Conservation (phyloP, 2,888 invertebrate species). For the Apamea sordens region DNA sequence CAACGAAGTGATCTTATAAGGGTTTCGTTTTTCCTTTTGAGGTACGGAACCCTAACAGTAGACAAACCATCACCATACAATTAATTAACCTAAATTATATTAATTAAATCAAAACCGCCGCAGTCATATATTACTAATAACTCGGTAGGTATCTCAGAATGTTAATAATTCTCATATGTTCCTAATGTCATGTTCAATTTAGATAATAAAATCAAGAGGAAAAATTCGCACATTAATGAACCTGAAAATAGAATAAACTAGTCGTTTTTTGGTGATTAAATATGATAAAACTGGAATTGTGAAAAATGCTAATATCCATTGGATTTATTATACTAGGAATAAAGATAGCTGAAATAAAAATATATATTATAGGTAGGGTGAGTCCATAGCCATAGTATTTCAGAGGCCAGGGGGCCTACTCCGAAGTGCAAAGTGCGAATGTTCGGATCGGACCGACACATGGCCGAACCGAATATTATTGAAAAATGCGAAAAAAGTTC, state of each 20-base stretch:
- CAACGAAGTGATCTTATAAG: too few relatives aligned
- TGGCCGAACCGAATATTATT: too few relatives aligned
- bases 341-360: not conserved
- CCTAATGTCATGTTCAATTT: slow-evolving; percentile 28
- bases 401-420: too few relatives aligned
- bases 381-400: not conserved
- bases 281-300: slow-evolving; percentile 36
- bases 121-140: slow-evolving; percentile 7
- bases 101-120: not conserved
- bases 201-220: slow-evolving; percentile 18
- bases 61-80: not conserved
- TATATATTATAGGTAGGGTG: not conserved
- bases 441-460: too few relatives aligned
- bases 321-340: not conserved
- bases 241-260: slow-evolving; percentile 21
- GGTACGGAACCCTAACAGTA: slow-evolving; percentile 2
- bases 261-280: slow-evolving; percentile 29
- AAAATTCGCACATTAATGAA: slow-evolving; percentile 27
- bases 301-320: not conserved
- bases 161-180: slow-evolving; percentile 14
- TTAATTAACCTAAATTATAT: not conserved
- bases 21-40: too few relatives aligned
- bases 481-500: too few relatives aligned
- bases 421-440: too few relatives aligned
- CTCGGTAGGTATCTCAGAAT: not conserved